Percentiles rank a stretch among this genome's conserved stretches.
Evolutionary conservation across 1,140 invertebrate genomes (phyloP).

Genomic region (Thaumetopoea pityocampa): DNA sequence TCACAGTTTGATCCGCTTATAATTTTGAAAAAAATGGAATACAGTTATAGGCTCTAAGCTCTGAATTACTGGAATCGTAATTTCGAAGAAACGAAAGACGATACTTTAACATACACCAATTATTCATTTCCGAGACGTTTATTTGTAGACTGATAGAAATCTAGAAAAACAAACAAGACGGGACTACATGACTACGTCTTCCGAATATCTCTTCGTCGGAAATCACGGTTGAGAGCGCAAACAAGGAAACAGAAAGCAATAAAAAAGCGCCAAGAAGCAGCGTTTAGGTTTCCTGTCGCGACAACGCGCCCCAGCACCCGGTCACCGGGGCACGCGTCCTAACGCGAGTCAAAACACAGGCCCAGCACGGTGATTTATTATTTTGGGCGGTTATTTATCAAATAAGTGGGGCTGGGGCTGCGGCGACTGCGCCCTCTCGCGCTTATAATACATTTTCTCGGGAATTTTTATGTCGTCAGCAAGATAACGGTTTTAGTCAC

Average conservation of each 20-base stretch:
- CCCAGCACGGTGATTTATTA: constrained; percentile 38
- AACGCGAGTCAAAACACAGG: constrained; percentile 20
- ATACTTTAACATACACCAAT: no score
- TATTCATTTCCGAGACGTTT: no score
- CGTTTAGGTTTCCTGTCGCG: constrained; percentile 38
- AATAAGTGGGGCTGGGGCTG: constrained; percentile 37
- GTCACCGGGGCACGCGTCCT: constrained; percentile 32
- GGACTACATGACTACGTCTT: no score
- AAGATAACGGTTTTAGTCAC: constrained; percentile 49
- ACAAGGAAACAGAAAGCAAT: constrained; percentile 43
- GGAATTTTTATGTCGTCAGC: constrained; percentile 53
- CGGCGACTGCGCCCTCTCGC: constrained; percentile 33
- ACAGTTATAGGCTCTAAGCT: no score
- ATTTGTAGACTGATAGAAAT: no score
- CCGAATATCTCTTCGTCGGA: no score
- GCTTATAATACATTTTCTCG: constrained; percentile 50
- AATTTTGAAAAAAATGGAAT: no score
- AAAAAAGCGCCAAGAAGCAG: constrained; percentile 37
- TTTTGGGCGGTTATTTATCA: constrained; percentile 50
- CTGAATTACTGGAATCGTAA: no score
- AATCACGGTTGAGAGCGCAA: constrained; percentile 15
- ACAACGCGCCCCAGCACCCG: constrained; percentile 17
- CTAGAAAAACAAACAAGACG: no score
- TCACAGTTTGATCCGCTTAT: no score
- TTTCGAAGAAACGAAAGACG: no score